These are phyloP conservation scores for Danio kyathit DNA, from an alignment of 2,797 vertebrate genomes.

Conservation along the genomic window DNA sequence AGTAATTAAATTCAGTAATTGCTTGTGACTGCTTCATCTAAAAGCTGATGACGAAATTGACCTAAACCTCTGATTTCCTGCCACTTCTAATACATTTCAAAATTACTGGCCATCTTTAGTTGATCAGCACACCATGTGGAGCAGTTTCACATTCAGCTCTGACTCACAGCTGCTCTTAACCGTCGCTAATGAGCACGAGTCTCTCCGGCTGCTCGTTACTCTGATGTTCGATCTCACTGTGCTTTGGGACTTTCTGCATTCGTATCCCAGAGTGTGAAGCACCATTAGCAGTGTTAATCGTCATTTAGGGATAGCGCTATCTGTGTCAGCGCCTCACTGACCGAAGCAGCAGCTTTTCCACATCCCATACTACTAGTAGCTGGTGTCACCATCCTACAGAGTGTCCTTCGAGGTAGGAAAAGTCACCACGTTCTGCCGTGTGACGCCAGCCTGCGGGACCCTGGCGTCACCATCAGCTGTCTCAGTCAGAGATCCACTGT, in stretches of 20 bases:
- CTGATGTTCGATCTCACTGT: conserved; percentile 50
- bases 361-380: conserved; percentile 16
- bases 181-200: conserved; percentile 40
- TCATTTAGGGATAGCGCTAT: conserved; percentile 50
- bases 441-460: conserved; percentile 5
- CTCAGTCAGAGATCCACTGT: conserved; percentile 26
- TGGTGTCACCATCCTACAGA: conserved; percentile 18
- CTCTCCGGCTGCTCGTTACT: conserved; percentile 27
- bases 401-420: conserved; percentile 29
- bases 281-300: conserved; percentile 53
- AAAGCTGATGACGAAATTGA: conserved; percentile 4
- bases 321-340: conserved; percentile 47
- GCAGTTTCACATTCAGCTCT: conserved; percentile 52
- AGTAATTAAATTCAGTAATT: conserved; percentile 21
- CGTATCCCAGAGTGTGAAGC: conserved; percentile 46
- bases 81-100: conserved; percentile 8
- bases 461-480: conserved; percentile 32
- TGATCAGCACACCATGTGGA: conserved; percentile 49
- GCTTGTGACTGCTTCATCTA: conserved; percentile 14
- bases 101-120: conserved; percentile 41
- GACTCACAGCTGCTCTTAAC: conserved; percentile 51
- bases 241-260: conserved; percentile 59
- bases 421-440: conserved; percentile 13
- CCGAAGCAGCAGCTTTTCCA: conserved; percentile 38
- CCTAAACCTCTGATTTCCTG: conserved; percentile 18